phyloP scores from a whole-genome alignment of 2,888 invertebrate species.

The Gastrophysa polygoni region DNA sequence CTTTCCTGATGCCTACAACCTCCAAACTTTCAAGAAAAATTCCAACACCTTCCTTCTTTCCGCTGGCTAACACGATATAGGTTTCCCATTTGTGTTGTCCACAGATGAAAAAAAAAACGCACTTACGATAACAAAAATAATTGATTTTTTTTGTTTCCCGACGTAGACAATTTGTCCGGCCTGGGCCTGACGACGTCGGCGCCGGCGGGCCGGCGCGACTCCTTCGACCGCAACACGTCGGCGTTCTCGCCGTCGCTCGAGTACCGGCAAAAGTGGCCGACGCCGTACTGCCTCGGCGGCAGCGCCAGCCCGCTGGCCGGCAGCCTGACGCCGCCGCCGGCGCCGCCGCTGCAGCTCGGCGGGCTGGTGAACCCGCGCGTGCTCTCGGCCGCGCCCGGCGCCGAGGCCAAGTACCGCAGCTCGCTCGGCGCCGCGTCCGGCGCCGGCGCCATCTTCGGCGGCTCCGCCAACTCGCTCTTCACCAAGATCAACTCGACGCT shows the following conservation, averaged over 20 bases:
- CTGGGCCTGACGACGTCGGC: constrained; percentile 68
- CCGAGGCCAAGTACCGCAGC: constrained; percentile 84
- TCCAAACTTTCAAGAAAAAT: no score
- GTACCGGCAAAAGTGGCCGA: constrained; percentile 68
- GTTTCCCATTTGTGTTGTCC: no score
- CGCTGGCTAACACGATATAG: no score
- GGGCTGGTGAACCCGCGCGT: constrained; percentile 71
- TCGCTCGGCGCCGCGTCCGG: constrained; percentile 69
- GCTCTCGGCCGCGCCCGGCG: constrained; percentile 84
- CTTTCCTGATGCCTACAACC: no score
- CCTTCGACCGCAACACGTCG: constrained; percentile 78
- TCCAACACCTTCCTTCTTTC: no score
- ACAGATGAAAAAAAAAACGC: no score
- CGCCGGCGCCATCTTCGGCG: constrained; percentile 75
- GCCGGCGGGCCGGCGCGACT: constrained; percentile 75
- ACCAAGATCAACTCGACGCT: constrained; percentile 63
- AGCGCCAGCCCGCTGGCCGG: constrained; percentile 61
- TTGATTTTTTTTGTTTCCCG: not conserved
- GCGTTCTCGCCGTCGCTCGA: constrained; percentile 78
- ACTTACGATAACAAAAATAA: no score
- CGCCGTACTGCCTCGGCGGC: constrained; percentile 62
- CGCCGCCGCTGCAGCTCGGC: constrained; percentile 62
- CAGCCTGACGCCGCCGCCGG: constrained; percentile 73
- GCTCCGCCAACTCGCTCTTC: constrained; percentile 78
- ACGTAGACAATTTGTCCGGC: constrained; percentile 57